Evolutionary conservation across 2,113 vertebrate species (phyloP).

Genomic region (Cygnus buccinator): DNA sequence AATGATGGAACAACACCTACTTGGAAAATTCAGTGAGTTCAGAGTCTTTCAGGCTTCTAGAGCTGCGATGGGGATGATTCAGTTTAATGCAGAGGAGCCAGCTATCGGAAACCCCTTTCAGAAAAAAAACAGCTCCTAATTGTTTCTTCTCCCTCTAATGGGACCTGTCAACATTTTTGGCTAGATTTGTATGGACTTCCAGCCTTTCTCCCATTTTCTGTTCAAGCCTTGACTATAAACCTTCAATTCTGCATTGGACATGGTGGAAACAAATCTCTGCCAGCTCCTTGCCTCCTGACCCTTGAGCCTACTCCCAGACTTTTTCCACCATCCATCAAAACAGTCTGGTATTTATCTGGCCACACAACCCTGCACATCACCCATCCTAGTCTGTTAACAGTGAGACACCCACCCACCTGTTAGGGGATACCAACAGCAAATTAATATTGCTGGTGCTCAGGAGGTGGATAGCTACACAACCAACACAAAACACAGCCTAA

Average conservation of each 20-base stretch:
- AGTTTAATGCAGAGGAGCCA: background rate
- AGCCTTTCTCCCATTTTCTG: background rate
- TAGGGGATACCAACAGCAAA: background rate
- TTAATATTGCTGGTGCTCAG: background rate
- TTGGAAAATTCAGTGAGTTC: background rate
- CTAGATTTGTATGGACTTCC: background rate
- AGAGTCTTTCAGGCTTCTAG: background rate
- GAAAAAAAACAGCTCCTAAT: background rate
- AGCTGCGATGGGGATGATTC: background rate
- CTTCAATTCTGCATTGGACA: background rate
- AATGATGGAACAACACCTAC: background rate
- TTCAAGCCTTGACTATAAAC: background rate
- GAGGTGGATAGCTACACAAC: background rate
- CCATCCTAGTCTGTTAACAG: background rate
- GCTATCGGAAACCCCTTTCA: background rate
- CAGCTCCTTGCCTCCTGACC: background rate
- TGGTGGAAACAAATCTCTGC: background rate
- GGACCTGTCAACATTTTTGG: background rate
- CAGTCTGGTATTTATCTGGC: background rate
- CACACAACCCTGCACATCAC: background rate
- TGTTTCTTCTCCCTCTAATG: background rate
- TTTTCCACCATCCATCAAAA: background rate
- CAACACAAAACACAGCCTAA: constrained; percentile 4
- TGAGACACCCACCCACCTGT: background rate
- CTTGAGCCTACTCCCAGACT: background rate